Percentiles rank a stretch among this genome's conserved stretches.
Conservation (phyloP, 1,140 invertebrate genomes). For the Drosophila insularis region DNA sequence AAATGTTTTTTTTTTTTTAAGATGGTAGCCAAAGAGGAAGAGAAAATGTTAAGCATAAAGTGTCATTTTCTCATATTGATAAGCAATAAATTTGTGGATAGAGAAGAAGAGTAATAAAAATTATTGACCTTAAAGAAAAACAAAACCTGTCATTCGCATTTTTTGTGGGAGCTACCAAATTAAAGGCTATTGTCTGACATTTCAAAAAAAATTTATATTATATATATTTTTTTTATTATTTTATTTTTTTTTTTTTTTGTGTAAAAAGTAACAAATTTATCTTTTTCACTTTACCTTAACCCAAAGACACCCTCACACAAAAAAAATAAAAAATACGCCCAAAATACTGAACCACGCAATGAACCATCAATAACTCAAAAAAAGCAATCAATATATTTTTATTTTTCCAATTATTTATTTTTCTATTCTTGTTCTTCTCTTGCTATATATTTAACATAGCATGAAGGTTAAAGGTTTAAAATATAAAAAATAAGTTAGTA, state of each 20-base stretch:
- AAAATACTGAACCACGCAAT: neutral
- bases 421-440: neutral
- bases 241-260: neutral
- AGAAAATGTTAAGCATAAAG: neutral
- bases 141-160: constrained; percentile 31
- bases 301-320: constrained; percentile 1
- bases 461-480: constrained; percentile 40
- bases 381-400: neutral
- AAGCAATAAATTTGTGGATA: neutral
- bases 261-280: neutral
- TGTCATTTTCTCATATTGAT: constrained; percentile 11
- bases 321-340: neutral
- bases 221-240: constrained; percentile 11
- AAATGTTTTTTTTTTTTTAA: constrained; percentile 9
- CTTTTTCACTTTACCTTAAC: constrained; percentile 1
- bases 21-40: constrained; percentile 15
- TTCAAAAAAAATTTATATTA: constrained; percentile 4
- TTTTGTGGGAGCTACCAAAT: constrained; percentile 43
- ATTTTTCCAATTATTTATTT: neutral
- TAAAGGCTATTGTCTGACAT: constrained; percentile 39
- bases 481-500: constrained; percentile 57
- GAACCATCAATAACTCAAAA: constrained; percentile 1
- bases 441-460: constrained; percentile 41
- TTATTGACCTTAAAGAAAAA: constrained; percentile 68
- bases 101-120: constrained; percentile 25